phyloP scores from a whole-genome alignment of 2,888 invertebrate species.

The Ditula angustiorana region DNA sequence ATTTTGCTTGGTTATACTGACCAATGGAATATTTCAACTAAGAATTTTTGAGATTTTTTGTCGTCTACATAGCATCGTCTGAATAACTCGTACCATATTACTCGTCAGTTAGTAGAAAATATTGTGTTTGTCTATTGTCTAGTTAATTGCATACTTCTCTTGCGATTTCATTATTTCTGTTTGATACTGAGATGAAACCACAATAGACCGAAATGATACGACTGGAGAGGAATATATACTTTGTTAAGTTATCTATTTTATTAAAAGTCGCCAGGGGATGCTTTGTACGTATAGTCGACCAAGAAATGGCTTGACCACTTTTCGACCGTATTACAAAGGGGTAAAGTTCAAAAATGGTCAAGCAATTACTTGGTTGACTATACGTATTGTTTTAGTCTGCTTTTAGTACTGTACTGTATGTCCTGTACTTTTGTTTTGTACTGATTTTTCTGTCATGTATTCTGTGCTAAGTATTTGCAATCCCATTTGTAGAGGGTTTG shows the following conservation, averaged over 20 bases:
- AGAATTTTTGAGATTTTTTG: no score
- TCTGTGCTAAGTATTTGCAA: no score
- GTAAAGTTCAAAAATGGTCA: no score
- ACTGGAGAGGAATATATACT: neutral
- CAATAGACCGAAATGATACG: neutral
- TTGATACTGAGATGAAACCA: neutral
- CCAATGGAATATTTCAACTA: conserved; percentile 10
- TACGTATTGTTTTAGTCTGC: no score
- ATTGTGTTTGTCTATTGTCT: neutral
- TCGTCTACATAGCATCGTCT: neutral
- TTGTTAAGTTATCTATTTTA: neutral
- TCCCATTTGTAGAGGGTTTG: no score
- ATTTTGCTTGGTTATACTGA: conserved; percentile 1
- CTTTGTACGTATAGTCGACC: neutral
- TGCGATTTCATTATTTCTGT: neutral
- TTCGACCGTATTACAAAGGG: no score
- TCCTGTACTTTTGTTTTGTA: no score
- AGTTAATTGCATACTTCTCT: neutral
- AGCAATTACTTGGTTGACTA: no score
- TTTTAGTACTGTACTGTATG: no score
- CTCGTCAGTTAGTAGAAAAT: neutral
- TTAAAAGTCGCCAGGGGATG: neutral
- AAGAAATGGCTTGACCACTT: no score
- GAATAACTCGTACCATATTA: neutral
- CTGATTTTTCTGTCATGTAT: no score